phyloP scores from a whole-genome alignment of 2,888 invertebrate genomes.

The Lasioglossum pauxillum region DNA sequence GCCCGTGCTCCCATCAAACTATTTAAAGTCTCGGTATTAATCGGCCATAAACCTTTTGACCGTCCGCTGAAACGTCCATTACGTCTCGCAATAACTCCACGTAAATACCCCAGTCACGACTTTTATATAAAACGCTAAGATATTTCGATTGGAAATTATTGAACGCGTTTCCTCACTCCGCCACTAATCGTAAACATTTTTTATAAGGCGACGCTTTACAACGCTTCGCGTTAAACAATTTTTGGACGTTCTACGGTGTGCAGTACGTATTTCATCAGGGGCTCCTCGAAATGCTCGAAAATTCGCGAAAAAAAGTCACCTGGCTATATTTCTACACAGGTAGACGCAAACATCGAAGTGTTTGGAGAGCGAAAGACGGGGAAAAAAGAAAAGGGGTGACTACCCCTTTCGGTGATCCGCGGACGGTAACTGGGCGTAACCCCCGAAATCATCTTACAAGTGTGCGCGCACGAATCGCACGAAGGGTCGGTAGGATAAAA shows the following conservation, averaged over 20 bases:
- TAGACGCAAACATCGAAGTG: constrained; percentile 42
- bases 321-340: constrained; percentile 19
- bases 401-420: constrained; percentile 52
- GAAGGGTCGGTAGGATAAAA: constrained; percentile 49
- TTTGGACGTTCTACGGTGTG: background rate
- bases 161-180: too few species aligned
- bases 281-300: background rate
- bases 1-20: constrained; percentile 74
- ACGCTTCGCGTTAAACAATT: background rate
- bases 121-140: background rate
- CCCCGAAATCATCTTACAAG: constrained; percentile 77
- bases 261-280: background rate
- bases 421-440: constrained; percentile 72
- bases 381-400: constrained; percentile 36
- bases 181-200: background rate
- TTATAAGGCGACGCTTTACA: background rate
- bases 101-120: background rate
- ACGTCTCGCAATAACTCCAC: background rate
- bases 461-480: constrained; percentile 63
- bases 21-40: constrained; percentile 77
- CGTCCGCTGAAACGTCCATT: background rate
- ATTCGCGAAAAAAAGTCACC: background rate
- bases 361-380: constrained; percentile 29
- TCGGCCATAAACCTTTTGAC: constrained; percentile 35
- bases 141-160: too few species aligned